Percentiles rank a stretch among this genome's conserved stretches.
Evolutionary conservation across 2,113 vertebrate genomes (phyloP).

Genomic region (Cyprinodon brontotheroides): DNA sequence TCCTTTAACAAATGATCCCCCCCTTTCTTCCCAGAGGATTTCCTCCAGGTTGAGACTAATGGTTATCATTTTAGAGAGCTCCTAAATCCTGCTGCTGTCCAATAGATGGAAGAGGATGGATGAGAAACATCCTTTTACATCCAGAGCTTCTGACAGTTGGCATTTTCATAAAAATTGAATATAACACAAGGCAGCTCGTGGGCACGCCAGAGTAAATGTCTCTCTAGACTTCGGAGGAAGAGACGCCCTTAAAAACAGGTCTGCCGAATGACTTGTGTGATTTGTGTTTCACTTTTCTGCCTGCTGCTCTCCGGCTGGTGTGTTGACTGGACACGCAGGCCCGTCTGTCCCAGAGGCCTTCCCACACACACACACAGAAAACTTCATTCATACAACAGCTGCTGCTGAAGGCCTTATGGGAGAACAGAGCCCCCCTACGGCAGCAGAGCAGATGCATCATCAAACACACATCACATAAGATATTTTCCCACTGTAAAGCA

Average conservation of each 20-base stretch:
- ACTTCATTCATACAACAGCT: constrained; percentile 69
- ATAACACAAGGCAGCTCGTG: constrained; percentile 21
- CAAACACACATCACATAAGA: constrained; percentile 48
- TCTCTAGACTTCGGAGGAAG: not conserved
- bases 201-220: not conserved
- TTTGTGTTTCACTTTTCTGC: constrained; percentile 26
- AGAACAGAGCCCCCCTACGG: constrained; percentile 38
- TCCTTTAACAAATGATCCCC: constrained; percentile 7
- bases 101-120: constrained; percentile 18
- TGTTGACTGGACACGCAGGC: constrained; percentile 57
- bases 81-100: constrained; percentile 14
- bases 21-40: not conserved
- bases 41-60: constrained; percentile 21
- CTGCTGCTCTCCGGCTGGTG: constrained; percentile 63
- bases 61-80: constrained; percentile 20
- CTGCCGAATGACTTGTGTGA: constrained; percentile 57
- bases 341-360: constrained; percentile 58
- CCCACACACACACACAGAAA: constrained; percentile 33
- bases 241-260: constrained; percentile 4
- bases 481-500: constrained; percentile 3
- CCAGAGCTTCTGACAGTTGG: constrained; percentile 6
- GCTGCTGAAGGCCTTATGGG: constrained; percentile 55
- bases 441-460: constrained; percentile 56
- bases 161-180: constrained; percentile 26
- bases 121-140: not conserved